phyloP scores from a whole-genome alignment of 2,113 vertebrate species.

The Myrmecobius fasciatus region DNA sequence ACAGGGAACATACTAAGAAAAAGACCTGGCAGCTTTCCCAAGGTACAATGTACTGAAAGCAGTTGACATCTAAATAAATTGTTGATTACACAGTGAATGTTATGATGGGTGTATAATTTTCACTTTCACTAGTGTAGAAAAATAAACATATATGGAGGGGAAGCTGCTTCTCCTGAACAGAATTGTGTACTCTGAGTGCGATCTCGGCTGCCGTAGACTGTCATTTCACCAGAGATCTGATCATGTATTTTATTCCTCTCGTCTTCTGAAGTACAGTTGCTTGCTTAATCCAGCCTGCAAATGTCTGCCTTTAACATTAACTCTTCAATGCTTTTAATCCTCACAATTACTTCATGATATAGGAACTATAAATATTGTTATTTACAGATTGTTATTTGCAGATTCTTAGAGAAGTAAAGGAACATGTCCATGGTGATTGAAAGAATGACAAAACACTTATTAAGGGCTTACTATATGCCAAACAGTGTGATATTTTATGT shows the following conservation, averaged over 20 bases:
- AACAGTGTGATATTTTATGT: neutral
- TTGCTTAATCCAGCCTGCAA: conserved; percentile 9
- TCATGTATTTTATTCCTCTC: conserved; percentile 8
- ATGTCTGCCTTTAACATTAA: conserved; percentile 17
- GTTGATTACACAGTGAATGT: conserved; percentile 7
- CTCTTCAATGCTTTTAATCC: neutral
- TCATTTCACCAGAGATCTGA: neutral
- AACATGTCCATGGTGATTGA: neutral
- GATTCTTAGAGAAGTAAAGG: neutral
- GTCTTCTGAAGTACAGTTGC: conserved; percentile 29
- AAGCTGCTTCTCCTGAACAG: neutral
- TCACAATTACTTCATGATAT: neutral
- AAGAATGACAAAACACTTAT: neutral
- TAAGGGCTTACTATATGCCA: neutral
- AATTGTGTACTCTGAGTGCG: neutral
- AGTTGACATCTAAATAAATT: neutral
- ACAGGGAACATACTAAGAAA: neutral
- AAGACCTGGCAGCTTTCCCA: conserved; percentile 18
- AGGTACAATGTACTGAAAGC: neutral
- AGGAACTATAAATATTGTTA: neutral
- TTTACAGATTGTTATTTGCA: neutral
- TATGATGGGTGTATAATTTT: conserved; percentile 11
- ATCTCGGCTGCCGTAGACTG: neutral
- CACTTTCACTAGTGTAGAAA: conserved; percentile 8
- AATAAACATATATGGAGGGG: neutral